phyloP scores from a whole-genome alignment of 2,113 vertebrate species.

The Pomatorhinus ruficollis region DNA sequence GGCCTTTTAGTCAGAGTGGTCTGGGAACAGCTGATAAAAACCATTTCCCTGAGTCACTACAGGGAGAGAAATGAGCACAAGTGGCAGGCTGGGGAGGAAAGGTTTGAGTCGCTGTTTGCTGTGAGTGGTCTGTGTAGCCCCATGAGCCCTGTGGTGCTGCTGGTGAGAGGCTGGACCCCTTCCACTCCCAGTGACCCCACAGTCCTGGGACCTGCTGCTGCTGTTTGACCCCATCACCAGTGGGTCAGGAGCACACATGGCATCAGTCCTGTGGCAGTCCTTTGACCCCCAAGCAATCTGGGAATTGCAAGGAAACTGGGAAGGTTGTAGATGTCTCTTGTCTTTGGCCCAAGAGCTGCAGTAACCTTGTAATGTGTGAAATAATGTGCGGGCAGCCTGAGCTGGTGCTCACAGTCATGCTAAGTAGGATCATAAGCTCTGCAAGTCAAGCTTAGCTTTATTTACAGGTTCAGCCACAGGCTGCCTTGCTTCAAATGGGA shows the following conservation, averaged over 20 bases:
- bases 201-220: neutral
- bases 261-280: neutral
- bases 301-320: neutral
- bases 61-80: neutral
- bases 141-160: fast-evolving
- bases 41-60: neutral
- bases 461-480: neutral
- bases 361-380: neutral
- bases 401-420: neutral
- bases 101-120: neutral
- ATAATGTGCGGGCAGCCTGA: neutral
- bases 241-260: neutral
- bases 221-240: neutral
- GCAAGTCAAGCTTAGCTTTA: neutral
- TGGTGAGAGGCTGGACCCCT: neutral
- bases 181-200: neutral
- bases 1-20: neutral
- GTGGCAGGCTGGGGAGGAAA: neutral
- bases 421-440: neutral
- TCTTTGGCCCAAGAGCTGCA: neutral
- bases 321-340: neutral
- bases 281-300: neutral
- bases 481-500: neutral
- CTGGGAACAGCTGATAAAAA: neutral
- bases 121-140: neutral